Conservation (phyloP, 2,113 vertebrate species). For the Andinoacara biseriatus region DNA sequence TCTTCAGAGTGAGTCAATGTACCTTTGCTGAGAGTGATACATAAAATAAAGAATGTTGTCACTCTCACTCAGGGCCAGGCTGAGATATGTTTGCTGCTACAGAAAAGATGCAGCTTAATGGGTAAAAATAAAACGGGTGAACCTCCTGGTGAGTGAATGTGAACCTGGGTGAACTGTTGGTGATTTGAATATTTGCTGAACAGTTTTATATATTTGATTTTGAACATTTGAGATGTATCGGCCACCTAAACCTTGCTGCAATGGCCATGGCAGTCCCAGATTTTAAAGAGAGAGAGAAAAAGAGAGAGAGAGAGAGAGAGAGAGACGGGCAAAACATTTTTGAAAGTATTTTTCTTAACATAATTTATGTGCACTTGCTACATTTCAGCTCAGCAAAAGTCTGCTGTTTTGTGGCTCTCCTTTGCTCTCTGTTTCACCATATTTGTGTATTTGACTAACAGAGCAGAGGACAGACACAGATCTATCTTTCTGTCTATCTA, state of each 20-base stretch:
- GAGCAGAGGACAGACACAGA: no score
- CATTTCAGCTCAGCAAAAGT: no score
- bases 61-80: constrained; percentile 60
- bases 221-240: neutral
- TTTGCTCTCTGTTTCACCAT: no score
- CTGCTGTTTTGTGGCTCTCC: neutral
- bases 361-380: no score
- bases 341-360: neutral
- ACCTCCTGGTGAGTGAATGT: neutral
- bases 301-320: neutral
- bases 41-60: constrained; percentile 70
- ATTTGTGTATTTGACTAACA: no score
- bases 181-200: neutral
- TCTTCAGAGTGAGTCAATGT: constrained; percentile 69
- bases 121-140: neutral
- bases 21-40: constrained; percentile 71
- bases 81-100: constrained; percentile 36
- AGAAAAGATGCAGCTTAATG: constrained; percentile 30
- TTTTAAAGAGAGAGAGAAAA: neutral
- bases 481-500: no score
- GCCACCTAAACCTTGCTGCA: neutral
- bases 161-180: neutral
- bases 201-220: neutral
- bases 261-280: no score
- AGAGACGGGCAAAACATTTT: no score